Percentiles rank a stretch among this genome's conserved stretches.
Conservation (phyloP, 2,888 invertebrate species). For the Agrotis segetum region DNA sequence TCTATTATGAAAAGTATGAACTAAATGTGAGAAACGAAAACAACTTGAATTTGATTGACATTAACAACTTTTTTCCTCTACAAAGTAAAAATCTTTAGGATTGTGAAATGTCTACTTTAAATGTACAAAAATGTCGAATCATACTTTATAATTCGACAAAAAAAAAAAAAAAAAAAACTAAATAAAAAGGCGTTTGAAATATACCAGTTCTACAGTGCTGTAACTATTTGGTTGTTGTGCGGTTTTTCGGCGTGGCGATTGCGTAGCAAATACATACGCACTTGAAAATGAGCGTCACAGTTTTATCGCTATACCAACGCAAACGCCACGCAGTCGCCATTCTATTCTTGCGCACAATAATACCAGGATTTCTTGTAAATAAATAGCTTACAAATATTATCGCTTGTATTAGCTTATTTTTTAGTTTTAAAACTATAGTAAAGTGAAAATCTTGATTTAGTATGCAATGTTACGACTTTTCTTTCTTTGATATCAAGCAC, state of each 20-base stretch:
- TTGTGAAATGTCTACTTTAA: not conserved
- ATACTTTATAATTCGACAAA: slow-evolving; percentile 53
- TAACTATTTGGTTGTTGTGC: slow-evolving; percentile 67
- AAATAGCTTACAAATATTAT: slow-evolving; percentile 70
- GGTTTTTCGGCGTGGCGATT: slow-evolving; percentile 14
- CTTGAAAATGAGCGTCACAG: too few relatives aligned
- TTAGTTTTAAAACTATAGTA: slow-evolving; percentile 39
- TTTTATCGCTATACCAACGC: not conserved
- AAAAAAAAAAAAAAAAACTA: slow-evolving; percentile 21
- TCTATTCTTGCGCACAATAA: not conserved
- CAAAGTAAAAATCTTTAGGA: slow-evolving; percentile 4
- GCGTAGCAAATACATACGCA: too few relatives aligned
- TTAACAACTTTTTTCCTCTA: slow-evolving; percentile 8
- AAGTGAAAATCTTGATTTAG: slow-evolving; percentile 31
- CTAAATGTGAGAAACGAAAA: not conserved
- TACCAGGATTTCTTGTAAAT: slow-evolving; percentile 64
- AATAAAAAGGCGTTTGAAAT: slow-evolving; percentile 71
- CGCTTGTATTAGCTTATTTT: slow-evolving; percentile 64
- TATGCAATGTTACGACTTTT: slow-evolving; percentile 5
- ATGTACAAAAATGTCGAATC: slow-evolving; percentile 46
- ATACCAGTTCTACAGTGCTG: slow-evolving; percentile 79
- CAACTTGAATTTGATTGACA: not conserved
- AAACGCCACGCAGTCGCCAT: slow-evolving; percentile 3
- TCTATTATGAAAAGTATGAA: slow-evolving; percentile 27
- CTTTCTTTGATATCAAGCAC: slow-evolving; percentile 18